A percentile compares a stretch with the other conserved stretches of the same genome.
These are phyloP conservation scores for Boulengeromyrus knoepffleri DNA, from an alignment of 2,113 vertebrate genomes.

Conservation along the genomic window DNA sequence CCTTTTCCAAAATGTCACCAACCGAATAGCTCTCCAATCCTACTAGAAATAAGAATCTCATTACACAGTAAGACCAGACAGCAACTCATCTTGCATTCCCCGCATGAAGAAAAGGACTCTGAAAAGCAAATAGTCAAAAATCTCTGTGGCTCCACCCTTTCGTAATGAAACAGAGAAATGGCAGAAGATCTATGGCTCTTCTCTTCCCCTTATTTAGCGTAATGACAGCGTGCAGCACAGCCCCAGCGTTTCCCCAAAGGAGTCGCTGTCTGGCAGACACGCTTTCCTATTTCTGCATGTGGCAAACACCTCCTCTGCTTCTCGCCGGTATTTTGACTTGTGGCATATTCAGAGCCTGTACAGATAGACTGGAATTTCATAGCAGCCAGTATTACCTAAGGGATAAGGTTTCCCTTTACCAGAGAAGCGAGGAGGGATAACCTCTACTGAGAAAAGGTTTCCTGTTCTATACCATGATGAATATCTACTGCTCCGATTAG, in stretches of 20 bases:
- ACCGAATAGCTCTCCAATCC: not conserved
- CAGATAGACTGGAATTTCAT: not conserved
- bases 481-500: not conserved
- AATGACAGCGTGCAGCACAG: not conserved
- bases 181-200: not conserved
- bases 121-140: not conserved
- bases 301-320: not conserved
- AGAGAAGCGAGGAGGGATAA: not conserved
- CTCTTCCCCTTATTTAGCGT: not conserved
- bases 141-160: not conserved
- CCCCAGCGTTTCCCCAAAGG: not conserved
- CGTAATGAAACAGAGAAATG: not conserved
- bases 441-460: not conserved
- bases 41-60: constrained; percentile 1
- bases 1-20: constrained; percentile 3
- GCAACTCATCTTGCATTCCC: not conserved
- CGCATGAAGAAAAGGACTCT: no score
- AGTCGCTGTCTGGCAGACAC: not conserved
- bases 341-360: not conserved
- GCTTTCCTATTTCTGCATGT: not conserved
- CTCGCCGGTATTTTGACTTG: not conserved
- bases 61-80: not conserved
- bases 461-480: not conserved
- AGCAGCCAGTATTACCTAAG: not conserved
- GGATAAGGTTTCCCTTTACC: not conserved